Evolutionary conservation across 2,888 invertebrate species (phyloP).

Genomic region (Tethea ocularis): DNA sequence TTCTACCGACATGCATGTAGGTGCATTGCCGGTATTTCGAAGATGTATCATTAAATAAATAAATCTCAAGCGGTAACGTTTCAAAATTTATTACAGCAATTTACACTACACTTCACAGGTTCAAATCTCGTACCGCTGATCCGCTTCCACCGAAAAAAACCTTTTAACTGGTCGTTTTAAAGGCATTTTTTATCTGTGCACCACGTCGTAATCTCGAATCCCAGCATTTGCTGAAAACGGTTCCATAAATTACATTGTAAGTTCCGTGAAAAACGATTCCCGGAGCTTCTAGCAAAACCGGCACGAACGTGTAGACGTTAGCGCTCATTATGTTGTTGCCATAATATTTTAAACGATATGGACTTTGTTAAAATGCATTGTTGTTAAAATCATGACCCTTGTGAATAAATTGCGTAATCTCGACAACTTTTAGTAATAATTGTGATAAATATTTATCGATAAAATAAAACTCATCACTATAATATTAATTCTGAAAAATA

Average conservation of each 20-base stretch:
- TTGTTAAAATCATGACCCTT: no score
- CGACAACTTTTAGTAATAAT: background rate
- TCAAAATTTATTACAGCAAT: slow-evolving; percentile 20
- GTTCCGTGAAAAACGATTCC: background rate
- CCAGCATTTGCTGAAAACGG: slow-evolving; percentile 1
- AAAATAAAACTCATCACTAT: background rate
- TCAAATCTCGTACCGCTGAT: slow-evolving; percentile 20
- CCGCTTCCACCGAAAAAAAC: slow-evolving; percentile 13
- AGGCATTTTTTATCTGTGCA: slow-evolving; percentile 2
- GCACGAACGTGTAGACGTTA: background rate
- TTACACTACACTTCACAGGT: slow-evolving; percentile 23
- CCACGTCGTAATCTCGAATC: slow-evolving; percentile 3
- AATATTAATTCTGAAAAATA: background rate
- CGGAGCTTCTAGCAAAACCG: background rate
- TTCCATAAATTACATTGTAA: slow-evolving; percentile 2
- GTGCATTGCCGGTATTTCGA: no score
- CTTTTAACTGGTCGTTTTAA: slow-evolving; percentile 1
- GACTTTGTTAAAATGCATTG: no score
- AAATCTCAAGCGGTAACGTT: slow-evolving; percentile 19
- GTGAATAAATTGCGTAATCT: background rate
- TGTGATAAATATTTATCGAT: background rate
- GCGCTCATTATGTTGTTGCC: background rate
- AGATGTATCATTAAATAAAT: no score
- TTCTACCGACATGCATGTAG: no score
- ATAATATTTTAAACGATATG: background rate